Conservation (phyloP, 2,888 invertebrate genomes). For the Synanthedon andrenaeformis region DNA sequence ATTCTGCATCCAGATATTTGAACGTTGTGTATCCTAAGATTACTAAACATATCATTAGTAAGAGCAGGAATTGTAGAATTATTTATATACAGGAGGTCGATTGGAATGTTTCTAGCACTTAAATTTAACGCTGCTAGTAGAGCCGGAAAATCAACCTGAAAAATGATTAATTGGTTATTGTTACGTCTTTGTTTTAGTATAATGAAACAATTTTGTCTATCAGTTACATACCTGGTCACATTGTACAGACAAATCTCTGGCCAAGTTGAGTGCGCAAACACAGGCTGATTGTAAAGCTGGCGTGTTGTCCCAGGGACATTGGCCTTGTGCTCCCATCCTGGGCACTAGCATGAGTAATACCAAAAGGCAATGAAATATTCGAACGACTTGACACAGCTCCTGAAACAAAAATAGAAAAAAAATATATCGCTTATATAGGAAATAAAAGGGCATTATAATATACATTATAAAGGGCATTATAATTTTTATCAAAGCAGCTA, state of each 20-base stretch:
- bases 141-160: slow-evolving; percentile 79
- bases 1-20: slow-evolving; percentile 88
- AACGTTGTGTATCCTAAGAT: slow-evolving; percentile 81
- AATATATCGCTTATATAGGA: too few species aligned
- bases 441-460: too few species aligned
- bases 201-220: not conserved
- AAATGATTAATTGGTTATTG: slow-evolving; percentile 4
- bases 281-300: slow-evolving; percentile 83
- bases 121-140: slow-evolving; percentile 80
- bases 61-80: slow-evolving; percentile 83
- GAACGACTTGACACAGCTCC: slow-evolving; percentile 19
- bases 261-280: slow-evolving; percentile 88
- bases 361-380: slow-evolving; percentile 24
- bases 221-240: slow-evolving; percentile 78
- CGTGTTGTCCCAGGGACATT: slow-evolving; percentile 88
- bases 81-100: slow-evolving; percentile 90
- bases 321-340: slow-evolving; percentile 54
- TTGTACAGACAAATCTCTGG: slow-evolving; percentile 87
- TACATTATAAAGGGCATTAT: too few species aligned
- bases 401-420: slow-evolving; percentile 19
- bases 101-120: slow-evolving; percentile 74
- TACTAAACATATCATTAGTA: slow-evolving; percentile 75
- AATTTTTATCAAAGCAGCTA: too few species aligned
- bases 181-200: not conserved
- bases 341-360: slow-evolving; percentile 23